phyloP scores from a whole-genome alignment of 2,797 vertebrate genomes.

The Oreortyx pictus region DNA sequence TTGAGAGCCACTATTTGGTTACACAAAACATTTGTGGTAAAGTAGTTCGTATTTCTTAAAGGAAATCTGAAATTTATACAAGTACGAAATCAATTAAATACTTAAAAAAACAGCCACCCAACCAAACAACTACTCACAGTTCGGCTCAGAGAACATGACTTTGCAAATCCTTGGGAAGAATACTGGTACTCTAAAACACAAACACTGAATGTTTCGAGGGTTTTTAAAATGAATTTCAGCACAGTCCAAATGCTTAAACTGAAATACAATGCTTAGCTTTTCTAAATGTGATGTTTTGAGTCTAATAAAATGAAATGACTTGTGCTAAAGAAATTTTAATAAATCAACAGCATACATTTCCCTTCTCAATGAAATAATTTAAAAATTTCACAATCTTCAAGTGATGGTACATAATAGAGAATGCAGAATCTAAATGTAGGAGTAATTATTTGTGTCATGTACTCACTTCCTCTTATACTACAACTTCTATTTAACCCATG shows the following conservation, averaged over 20 bases:
- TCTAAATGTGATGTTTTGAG: neutral
- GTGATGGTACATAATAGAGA: neutral
- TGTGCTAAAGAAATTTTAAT: neutral
- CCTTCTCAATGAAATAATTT: neutral
- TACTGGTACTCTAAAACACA: neutral
- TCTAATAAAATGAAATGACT: neutral
- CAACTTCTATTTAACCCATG: neutral
- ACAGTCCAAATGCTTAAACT: neutral
- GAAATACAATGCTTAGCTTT: neutral
- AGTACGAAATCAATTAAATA: neutral
- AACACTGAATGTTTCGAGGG: neutral
- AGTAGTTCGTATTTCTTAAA: fast-evolving
- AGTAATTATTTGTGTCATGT: neutral
- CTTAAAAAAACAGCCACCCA: neutral
- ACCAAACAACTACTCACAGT: neutral
- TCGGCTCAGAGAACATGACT: neutral
- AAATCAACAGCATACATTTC: neutral
- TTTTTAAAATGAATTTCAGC: neutral
- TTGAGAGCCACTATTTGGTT: neutral
- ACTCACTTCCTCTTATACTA: conserved; percentile 14
- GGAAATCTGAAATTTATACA: neutral
- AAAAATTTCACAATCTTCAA: neutral
- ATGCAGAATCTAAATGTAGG: neutral
- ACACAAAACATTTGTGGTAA: neutral
- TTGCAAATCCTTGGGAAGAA: neutral